Evolutionary conservation across 2,797 vertebrate species (phyloP), one percentile per base, ranked within the genome.

Genomic region (Helostoma temminkii): DNA sequence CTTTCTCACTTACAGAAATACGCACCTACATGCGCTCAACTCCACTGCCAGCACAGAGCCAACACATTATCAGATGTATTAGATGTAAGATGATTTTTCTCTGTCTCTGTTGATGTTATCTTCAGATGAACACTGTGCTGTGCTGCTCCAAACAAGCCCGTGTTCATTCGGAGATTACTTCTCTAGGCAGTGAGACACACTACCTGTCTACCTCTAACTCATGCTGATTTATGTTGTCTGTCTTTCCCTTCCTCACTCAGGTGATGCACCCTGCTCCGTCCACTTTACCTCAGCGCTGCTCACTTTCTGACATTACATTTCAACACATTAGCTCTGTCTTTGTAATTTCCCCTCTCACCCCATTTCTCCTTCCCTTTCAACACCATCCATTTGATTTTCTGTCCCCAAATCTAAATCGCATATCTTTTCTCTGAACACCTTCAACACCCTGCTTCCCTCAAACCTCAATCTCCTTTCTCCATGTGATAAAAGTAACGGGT

Each of bases 21-120:
- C 36, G 61, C 66, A 60, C 12, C 19, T n/a, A 50, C 50, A 48
- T 45, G 22, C 52, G 43, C 6, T 47, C 53, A 34, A 37, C 53
- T 61, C 47, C 19, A 25, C 30, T 26, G 42, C 4, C 42, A 71
- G 66, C 52, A 48, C 25, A 42, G 1, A 58, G 59, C 45, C 39
- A 22, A 30, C 37, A 30, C 47, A 39, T 62, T 82, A 82, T 84
- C 80, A 66, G 78, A 76, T 72, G 69, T 64, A 66, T 70, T 47
- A 67, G 69, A 62, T 78, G 80, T 69, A 30, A 59, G 71, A 73
- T 26, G 25, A 73, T 78, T 75, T 49, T 55, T 80, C 66, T 74
- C 30, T 19, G 71, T 79, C 84, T 75, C 24, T 48, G 28, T 39
- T 34, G 77, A 86, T 89, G 77, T 80, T 81, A 84, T 89, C 83